These are phyloP conservation scores for Sinelater perroti DNA, from an alignment of 2,888 invertebrate species.

Conservation along the genomic window DNA sequence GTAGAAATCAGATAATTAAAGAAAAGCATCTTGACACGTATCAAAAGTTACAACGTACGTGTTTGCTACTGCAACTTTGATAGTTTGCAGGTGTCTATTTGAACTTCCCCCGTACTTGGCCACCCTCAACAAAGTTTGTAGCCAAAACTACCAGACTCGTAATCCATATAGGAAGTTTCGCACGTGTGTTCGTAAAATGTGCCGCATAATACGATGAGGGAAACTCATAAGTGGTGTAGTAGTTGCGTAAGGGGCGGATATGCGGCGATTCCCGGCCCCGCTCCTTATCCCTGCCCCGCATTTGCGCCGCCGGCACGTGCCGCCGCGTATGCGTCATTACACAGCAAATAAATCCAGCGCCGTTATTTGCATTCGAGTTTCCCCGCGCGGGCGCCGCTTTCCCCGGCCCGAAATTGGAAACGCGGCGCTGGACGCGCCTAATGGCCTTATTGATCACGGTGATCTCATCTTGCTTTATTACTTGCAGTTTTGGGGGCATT, in stretches of 20 bases:
- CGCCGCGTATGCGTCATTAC: constrained; percentile 40
- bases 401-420: constrained; percentile 15
- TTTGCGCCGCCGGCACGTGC: constrained; percentile 38
- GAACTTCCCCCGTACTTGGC: too few relatives aligned
- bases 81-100: too few relatives aligned
- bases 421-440: too few relatives aligned
- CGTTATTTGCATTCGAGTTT: constrained; percentile 28
- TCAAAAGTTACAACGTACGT: too few relatives aligned
- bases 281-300: constrained; percentile 32
- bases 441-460: constrained; percentile 32
- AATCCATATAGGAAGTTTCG: constrained; percentile 32
- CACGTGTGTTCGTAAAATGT: constrained; percentile 31
- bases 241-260: constrained; percentile 32
- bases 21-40: too few relatives aligned
- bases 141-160: constrained; percentile 25
- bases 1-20: too few relatives aligned
- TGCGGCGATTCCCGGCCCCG: constrained; percentile 31
- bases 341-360: constrained; percentile 39
- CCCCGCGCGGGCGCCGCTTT: constrained; percentile 20
- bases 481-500: constrained; percentile 21
- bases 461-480: constrained; percentile 30
- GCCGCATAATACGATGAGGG: constrained; percentile 30
- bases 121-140: too few relatives aligned
- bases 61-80: too few relatives aligned
- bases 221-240: constrained; percentile 34